A percentile compares a stretch with the other conserved stretches of the same genome.
These are phyloP conservation scores for Syrmaticus mikado DNA, from an alignment of 2,113 vertebrate genomes.

Conservation along the genomic window DNA sequence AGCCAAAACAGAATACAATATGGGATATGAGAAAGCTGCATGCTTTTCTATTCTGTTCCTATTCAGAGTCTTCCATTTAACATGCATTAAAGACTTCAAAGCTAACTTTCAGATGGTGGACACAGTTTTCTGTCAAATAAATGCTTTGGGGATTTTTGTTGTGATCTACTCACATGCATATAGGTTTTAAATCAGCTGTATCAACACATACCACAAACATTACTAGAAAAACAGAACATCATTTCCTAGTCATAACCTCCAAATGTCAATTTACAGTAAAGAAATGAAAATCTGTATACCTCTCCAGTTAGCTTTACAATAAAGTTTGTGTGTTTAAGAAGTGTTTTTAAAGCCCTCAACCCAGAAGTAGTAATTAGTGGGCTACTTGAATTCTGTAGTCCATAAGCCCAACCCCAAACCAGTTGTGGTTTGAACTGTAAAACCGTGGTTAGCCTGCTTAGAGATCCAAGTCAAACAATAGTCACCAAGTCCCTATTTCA, in stretches of 20 bases:
- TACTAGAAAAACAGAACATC: not conserved
- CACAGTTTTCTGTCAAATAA: slow-evolving; percentile 22
- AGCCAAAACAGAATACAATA: not conserved
- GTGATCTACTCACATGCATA: not conserved
- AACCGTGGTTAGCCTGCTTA: slow-evolving; percentile 14
- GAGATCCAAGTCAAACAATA: slow-evolving; percentile 13
- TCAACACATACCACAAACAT: not conserved
- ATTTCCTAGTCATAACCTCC: not conserved
- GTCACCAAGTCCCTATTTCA: slow-evolving; percentile 46
- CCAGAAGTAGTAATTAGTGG: not conserved
- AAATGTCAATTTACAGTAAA: not conserved
- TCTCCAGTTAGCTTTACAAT: not conserved
- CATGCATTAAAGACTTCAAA: not conserved
- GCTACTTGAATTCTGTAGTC: not conserved
- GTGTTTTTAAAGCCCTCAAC: slow-evolving; percentile 42
- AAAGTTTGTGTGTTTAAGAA: not conserved
- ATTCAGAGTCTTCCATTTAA: not conserved
- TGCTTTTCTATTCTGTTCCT: not conserved
- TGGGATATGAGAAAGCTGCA: not conserved
- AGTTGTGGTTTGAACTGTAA: not conserved
- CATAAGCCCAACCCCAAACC: not conserved
- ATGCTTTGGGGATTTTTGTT: not conserved
- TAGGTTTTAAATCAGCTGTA: not conserved
- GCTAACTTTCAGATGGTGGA: not conserved
- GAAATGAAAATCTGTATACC: not conserved